Conservation (phyloP, 2,888 invertebrate species). For the Agonum fuliginosum region DNA sequence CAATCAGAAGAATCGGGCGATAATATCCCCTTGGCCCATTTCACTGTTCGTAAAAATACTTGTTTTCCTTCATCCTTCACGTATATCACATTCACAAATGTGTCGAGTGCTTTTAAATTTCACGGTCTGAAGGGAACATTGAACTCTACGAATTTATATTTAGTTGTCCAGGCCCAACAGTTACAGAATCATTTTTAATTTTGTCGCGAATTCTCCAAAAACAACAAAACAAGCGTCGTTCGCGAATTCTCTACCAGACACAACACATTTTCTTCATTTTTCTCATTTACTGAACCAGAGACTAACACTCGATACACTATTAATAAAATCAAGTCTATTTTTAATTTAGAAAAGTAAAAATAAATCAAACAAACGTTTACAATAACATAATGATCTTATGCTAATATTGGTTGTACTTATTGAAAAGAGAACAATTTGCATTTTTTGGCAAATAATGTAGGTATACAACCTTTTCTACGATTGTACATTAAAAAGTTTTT, state of each 20-base stretch:
- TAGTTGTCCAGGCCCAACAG: conserved; percentile 18
- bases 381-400: too few species aligned
- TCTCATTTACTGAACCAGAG: background rate
- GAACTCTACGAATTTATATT: conserved; percentile 45
- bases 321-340: background rate
- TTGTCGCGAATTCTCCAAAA: background rate
- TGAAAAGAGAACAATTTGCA: too few species aligned
- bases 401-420: too few species aligned
- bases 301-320: background rate
- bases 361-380: too few species aligned
- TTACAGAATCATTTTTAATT: conserved; percentile 14
- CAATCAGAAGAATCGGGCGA: conserved; percentile 11
- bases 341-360: too few species aligned
- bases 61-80: conserved; percentile 38
- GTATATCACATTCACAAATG: conserved; percentile 42
- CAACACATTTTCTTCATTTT: background rate
- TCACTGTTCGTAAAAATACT: conserved; percentile 50
- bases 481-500: too few species aligned
- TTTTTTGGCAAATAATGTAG: too few species aligned
- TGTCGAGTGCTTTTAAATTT: conserved; percentile 44
- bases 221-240: conserved; percentile 4
- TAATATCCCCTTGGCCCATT: conserved; percentile 56
- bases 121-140: conserved; percentile 56
- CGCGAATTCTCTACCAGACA: background rate
- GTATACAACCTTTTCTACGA: too few species aligned